Percentiles rank a stretch among this genome's conserved stretches.
Evolutionary conservation across 2,888 invertebrate species (phyloP).

Genomic region (Bembecia ichneumoniformis): DNA sequence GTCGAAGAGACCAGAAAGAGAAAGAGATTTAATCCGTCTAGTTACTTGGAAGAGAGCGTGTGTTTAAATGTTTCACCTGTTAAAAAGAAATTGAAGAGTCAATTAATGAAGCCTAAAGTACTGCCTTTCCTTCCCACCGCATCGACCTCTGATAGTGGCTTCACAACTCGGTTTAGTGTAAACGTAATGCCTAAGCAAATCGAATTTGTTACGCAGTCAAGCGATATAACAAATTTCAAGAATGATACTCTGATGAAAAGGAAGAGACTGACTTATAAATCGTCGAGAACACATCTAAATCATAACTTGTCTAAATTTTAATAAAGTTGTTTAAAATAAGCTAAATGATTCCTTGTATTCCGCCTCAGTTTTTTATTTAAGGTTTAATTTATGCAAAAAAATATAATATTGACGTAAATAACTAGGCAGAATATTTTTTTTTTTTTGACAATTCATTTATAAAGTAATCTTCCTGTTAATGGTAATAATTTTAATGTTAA

Average conservation of each 20-base stretch:
- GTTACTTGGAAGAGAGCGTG: conserved; percentile 57
- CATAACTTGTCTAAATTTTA: conserved; percentile 53
- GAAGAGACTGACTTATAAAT: conserved; percentile 10
- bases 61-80: conserved; percentile 35
- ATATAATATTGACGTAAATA: too few species aligned
- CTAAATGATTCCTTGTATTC: too few species aligned
- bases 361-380: too few species aligned
- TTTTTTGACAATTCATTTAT: too few species aligned
- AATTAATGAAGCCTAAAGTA: conserved; percentile 41
- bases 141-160: conserved; percentile 46
- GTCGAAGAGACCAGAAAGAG: conserved; percentile 35
- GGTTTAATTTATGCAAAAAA: too few species aligned
- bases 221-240: conserved; percentile 38
- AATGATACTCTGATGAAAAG: conserved; percentile 32
- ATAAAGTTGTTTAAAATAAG: conserved; percentile 2
- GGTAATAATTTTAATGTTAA: too few species aligned
- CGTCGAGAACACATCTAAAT: too few species aligned
- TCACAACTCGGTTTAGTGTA: conserved; percentile 55
- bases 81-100: conserved; percentile 24
- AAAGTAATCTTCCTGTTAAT: too few species aligned
- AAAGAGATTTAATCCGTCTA: conserved; percentile 49
- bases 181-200: conserved; percentile 41
- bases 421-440: too few species aligned
- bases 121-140: conserved; percentile 53
- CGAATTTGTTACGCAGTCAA: conserved; percentile 44